phyloP scores from a whole-genome alignment of 1,140 invertebrate genomes.

The Anastatus disparis region DNA sequence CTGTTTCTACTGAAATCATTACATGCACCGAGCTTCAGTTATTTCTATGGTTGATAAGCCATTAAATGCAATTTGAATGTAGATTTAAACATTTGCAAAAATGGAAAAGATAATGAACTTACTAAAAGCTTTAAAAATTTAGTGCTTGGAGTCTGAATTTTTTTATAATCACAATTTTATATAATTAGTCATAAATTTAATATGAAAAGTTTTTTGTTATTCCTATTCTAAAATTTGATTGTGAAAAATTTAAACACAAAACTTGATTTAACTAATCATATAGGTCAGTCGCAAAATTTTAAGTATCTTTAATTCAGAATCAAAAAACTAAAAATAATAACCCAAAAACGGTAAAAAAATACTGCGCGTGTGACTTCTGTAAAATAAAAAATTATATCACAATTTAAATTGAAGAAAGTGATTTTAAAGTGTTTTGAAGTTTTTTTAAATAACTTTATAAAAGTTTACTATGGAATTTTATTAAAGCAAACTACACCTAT shows the following conservation, averaged over 20 bases:
- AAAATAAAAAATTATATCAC: slow-evolving; percentile 4
- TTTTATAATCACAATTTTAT: too few relatives aligned
- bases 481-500: too few relatives aligned
- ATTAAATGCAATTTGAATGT: slow-evolving; percentile 77
- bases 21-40: slow-evolving; percentile 75
- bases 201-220: too few relatives aligned
- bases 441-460: too few relatives aligned
- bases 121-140: slow-evolving; percentile 63
- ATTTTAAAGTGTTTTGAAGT: neutral
- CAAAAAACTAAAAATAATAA: slow-evolving; percentile 48
- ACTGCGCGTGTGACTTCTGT: neutral
- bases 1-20: too few relatives aligned
- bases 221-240: too few relatives aligned
- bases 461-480: too few relatives aligned
- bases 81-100: too few relatives aligned
- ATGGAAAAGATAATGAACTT: slow-evolving; percentile 55
- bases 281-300: slow-evolving; percentile 47
- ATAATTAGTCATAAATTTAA: neutral
- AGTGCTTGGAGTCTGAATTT: slow-evolving; percentile 68
- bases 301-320: slow-evolving; percentile 41
- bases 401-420: too few relatives aligned
- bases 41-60: slow-evolving; percentile 69
- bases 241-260: slow-evolving; percentile 6
- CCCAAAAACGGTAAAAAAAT: slow-evolving; percentile 53
- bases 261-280: slow-evolving; percentile 44